These are phyloP conservation scores for Tipula lateralis DNA, from an alignment of 2,888 invertebrate genomes.

Conservation along the genomic window DNA sequence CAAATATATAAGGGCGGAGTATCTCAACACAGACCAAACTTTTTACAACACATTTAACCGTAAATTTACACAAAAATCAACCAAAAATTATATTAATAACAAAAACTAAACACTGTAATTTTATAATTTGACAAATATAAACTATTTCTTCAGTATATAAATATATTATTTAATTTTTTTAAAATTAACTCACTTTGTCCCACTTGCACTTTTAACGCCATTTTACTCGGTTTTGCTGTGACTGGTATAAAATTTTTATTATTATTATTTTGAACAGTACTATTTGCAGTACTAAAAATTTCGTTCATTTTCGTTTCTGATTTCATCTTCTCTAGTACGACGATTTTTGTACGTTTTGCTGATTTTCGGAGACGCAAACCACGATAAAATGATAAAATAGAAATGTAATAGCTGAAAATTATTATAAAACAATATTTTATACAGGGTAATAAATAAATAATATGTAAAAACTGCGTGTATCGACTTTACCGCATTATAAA, in stretches of 20 bases:
- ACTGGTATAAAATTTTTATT: constrained; percentile 34
- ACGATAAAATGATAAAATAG: neutral
- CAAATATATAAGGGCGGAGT: neutral
- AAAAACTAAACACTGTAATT: neutral
- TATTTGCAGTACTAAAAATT: neutral
- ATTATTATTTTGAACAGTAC: constrained; percentile 35
- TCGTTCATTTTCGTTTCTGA: neutral
- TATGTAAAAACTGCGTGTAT: neutral
- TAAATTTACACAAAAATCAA: neutral
- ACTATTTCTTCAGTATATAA: neutral
- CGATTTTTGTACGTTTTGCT: neutral
- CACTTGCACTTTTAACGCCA: constrained; percentile 83
- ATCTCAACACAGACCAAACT: neutral
- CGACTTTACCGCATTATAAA: constrained; percentile 8
- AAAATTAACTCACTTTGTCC: constrained; percentile 71
- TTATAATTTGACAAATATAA: neutral
- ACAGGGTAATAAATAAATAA: neutral
- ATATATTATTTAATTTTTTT: neutral
- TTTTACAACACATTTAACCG: neutral
- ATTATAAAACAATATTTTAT: neutral
- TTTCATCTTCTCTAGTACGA: neutral
- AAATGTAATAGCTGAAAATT: neutral
- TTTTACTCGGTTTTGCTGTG: constrained; percentile 48
- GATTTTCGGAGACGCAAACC: neutral
- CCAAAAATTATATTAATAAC: neutral